Conservation (phyloP, 2,888 invertebrate species). For the Corythucha ciliata region DNA sequence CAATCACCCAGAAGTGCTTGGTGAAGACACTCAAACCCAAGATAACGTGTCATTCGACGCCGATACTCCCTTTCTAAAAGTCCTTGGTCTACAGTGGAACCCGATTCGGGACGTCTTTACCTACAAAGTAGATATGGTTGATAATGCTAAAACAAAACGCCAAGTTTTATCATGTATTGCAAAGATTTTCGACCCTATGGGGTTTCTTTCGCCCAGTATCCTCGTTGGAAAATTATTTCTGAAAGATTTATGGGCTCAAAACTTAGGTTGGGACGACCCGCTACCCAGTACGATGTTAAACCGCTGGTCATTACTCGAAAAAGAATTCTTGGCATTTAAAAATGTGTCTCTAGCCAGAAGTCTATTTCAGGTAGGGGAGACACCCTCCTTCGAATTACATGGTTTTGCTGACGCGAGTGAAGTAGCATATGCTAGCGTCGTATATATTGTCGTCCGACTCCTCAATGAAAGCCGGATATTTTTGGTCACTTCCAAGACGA, state of each 20-base stretch:
- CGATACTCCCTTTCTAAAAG: slow-evolving; percentile 21
- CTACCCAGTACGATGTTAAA: slow-evolving; percentile 15
- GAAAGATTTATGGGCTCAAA: slow-evolving; percentile 30
- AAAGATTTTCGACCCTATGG: slow-evolving; percentile 30
- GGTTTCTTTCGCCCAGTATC: too few species aligned
- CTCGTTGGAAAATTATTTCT: slow-evolving; percentile 30
- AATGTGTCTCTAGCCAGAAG: background rate
- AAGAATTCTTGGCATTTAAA: too few species aligned
- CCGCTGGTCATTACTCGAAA: too few species aligned
- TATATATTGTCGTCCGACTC: background rate
- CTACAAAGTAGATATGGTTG: slow-evolving; percentile 8
- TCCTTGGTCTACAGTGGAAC: slow-evolving; percentile 31
- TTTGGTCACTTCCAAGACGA: slow-evolving; percentile 11
- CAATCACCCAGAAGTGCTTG: slow-evolving; percentile 8
- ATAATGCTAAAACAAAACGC: slow-evolving; percentile 17
- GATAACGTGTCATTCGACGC: background rate
- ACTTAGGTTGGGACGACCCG: slow-evolving; percentile 32
- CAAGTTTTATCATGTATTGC: slow-evolving; percentile 18
- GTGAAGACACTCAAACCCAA: background rate
- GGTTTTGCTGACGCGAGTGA: slow-evolving; percentile 19
- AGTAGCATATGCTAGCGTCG: slow-evolving; percentile 6
- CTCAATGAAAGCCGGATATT: background rate
- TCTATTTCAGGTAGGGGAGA: background rate
- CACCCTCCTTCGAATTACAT: too few species aligned
- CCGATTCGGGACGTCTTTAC: slow-evolving; percentile 23